phyloP scores from a whole-genome alignment of 2,888 invertebrate species.

The Brachylomia viminalis region DNA sequence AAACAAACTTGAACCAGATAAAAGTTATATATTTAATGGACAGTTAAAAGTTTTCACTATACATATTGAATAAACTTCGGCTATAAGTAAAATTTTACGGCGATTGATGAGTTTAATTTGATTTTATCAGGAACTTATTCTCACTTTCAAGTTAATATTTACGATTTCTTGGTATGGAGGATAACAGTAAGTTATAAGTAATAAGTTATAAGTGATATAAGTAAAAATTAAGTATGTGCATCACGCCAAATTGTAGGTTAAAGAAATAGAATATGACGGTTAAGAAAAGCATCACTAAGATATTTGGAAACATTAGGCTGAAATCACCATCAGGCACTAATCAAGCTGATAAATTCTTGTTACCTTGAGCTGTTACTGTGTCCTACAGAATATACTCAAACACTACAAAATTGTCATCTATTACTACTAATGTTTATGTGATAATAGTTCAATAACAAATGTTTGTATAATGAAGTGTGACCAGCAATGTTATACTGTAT shows the following conservation, averaged over 20 bases:
- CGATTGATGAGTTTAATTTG: constrained; percentile 48
- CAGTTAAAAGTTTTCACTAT: constrained; percentile 34
- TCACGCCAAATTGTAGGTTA: too few relatives aligned
- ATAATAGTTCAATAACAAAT: neutral
- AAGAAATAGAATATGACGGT: neutral
- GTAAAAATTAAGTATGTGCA: neutral
- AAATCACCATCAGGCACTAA: neutral
- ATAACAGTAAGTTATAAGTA: neutral
- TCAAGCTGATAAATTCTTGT: neutral
- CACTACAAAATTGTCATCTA: neutral
- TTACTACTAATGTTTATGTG: neutral
- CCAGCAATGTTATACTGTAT: neutral
- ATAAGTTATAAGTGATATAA: neutral
- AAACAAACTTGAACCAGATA: constrained; percentile 16
- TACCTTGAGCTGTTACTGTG: neutral
- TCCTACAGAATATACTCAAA: neutral
- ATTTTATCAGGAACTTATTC: constrained; percentile 29
- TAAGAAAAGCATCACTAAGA: neutral
- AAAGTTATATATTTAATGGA: constrained; percentile 38
- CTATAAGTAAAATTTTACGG: constrained; percentile 27
- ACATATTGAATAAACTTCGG: constrained; percentile 52
- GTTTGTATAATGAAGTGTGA: neutral
- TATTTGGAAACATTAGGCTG: neutral
- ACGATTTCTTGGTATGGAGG: neutral
- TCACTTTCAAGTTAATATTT: constrained; percentile 11